Evolutionary conservation across 2,113 vertebrate species (phyloP), one percentile per base, ranked within the genome.

Genomic region (Tachycineta bicolor): DNA sequence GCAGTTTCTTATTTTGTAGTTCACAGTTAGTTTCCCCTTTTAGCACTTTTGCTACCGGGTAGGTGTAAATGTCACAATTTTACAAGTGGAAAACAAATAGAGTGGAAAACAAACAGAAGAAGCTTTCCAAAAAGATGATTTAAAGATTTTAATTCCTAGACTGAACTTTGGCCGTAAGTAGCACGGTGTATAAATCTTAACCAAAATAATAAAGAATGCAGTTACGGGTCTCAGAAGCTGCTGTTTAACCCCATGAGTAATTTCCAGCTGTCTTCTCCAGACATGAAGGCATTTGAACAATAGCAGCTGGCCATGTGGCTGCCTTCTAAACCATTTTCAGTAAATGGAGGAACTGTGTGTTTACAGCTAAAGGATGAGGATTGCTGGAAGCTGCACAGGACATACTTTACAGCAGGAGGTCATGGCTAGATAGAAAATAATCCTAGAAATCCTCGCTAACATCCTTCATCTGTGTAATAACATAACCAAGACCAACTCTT

Each of bases 211-310:
- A 65, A 92, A 62, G 80, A 80, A 70, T 68, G 67, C 33, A 81
- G 79, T 91, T 65, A 69, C 3, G 1, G 39, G 50, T 82, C 75
- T 85, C 59, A 46, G 55, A 89, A 67, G 75, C 56, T 83, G 67
- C 80, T 56, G 60, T 93, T 76, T 62, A 81, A 91, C 69, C 78
- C 81, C 62, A 31, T 63, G 43, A 92, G 92, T 89, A 60, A 79
- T 79, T 97, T 97, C 95, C 96, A 97, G 94, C 95, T 97, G 96
- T 93, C 94, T 96, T 93, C 56, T 93, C 58, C 62, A 88, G 91
- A 93, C 86, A 88, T 24, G 31, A 91, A 95, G 95, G 94, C 92
- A 91, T 95, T 87, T 96, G 84, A 92, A 95, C 91, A 94, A 87
- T 39, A 96, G 90, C 96, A 97, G 95, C 94, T 96, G 95, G 43